These are phyloP conservation scores for Leptopilina clavipes DNA, from an alignment of 1,140 invertebrate species.

Conservation along the genomic window DNA sequence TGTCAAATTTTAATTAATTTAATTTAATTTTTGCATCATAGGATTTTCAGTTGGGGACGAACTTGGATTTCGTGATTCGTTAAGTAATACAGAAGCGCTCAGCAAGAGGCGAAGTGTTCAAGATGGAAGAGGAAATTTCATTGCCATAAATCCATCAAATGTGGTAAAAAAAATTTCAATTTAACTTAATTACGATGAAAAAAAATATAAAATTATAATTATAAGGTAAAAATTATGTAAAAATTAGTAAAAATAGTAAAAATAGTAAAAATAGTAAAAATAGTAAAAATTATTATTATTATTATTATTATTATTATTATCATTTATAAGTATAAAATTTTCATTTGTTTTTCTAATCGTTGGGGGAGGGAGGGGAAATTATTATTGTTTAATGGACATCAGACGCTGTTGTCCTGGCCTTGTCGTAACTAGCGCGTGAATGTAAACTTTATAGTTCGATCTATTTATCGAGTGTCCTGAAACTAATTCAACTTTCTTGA, in stretches of 20 bases:
- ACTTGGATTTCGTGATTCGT: conserved; percentile 85
- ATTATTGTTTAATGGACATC: neutral
- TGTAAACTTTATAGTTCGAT: conserved; percentile 45
- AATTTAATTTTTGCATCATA: conserved; percentile 71
- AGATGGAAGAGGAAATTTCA: conserved; percentile 39
- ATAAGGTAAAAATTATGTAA: too few species aligned
- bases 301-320: too few species aligned
- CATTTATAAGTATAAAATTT: neutral
- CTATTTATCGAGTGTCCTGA: conserved; percentile 42
- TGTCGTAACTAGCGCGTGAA: conserved; percentile 62
- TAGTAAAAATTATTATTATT: too few species aligned
- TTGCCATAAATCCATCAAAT: conserved; percentile 35
- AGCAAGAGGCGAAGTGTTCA: conserved; percentile 80
- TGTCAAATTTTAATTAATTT: neutral
- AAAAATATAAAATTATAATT: too few species aligned
- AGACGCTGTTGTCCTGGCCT: conserved; percentile 46
- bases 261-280: too few species aligned
- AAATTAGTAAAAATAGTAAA: too few species aligned
- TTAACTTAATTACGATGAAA: neutral
- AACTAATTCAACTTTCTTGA: conserved; percentile 34
- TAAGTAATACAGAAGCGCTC: conserved; percentile 82
- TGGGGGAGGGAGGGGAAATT: neutral
- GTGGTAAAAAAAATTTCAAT: conserved; percentile 39
- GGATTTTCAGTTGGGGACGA: conserved; percentile 90
- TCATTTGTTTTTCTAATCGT: neutral